These are phyloP conservation scores for Cricetomys ansorgei DNA, from an alignment of 2,113 vertebrate species.

Conservation along the genomic window DNA sequence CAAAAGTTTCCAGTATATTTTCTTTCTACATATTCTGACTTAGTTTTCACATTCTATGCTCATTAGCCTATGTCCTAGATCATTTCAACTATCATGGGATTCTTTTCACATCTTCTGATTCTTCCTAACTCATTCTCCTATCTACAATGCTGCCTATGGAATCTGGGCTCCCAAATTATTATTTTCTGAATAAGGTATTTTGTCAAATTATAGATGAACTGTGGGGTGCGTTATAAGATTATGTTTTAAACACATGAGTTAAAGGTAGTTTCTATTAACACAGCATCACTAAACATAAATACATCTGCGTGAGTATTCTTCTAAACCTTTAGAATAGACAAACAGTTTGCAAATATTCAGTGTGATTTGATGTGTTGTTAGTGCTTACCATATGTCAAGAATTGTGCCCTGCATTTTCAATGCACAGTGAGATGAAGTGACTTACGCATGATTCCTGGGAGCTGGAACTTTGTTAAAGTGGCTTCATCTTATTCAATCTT, in stretches of 20 bases:
- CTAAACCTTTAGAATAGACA: neutral
- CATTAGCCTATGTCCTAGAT: neutral
- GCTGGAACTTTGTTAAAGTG: neutral
- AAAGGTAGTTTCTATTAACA: neutral
- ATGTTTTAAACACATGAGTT: neutral
- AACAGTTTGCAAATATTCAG: neutral
- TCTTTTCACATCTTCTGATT: neutral
- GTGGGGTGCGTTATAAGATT: neutral
- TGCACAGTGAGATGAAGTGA: neutral
- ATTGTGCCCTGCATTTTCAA: neutral
- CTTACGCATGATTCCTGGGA: neutral
- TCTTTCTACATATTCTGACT: neutral
- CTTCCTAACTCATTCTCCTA: neutral
- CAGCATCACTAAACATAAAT: neutral
- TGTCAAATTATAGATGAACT: neutral
- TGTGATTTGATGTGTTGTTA: neutral
- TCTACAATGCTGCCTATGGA: neutral
- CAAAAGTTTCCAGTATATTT: neutral
- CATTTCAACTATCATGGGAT: neutral
- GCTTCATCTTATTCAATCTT: neutral
- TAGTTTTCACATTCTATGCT: rapidly evolving
- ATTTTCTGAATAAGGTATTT: neutral
- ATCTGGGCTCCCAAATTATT: neutral
- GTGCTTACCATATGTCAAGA: neutral
- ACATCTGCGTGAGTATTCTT: neutral